A percentile compares a stretch with the other conserved stretches of the same genome.
These are phyloP conservation scores for Octonoba sinensis DNA, from an alignment of 2,888 invertebrate genomes.

Conservation along the genomic window DNA sequence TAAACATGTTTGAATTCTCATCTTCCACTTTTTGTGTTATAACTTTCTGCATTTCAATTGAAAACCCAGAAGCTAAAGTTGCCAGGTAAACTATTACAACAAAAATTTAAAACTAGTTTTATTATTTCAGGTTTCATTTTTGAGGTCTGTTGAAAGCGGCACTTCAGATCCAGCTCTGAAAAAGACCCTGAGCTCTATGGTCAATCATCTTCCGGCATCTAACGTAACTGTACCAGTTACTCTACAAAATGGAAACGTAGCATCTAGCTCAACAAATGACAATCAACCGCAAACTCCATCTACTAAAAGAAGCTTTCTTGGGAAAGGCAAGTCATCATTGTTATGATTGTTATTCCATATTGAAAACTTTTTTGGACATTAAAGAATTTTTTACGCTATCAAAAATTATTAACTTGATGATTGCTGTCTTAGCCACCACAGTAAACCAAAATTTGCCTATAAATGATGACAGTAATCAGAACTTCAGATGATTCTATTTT, in stretches of 20 bases:
- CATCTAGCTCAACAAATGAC: constrained; percentile 46
- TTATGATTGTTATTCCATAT: background rate
- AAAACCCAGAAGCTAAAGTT: no score
- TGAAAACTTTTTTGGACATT: no score
- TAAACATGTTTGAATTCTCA: no score
- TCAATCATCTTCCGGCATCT: constrained; percentile 70
- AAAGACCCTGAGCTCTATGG: constrained; percentile 71
- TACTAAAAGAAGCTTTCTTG: constrained; percentile 67
- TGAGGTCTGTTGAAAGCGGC: constrained; percentile 69
- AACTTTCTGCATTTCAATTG: no score
- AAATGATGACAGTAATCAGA: no score
- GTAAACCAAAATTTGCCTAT: no score
- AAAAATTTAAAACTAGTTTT: background rate
- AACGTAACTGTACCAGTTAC: constrained; percentile 40
- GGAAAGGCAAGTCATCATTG: constrained; percentile 56
- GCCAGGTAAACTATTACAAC: no score
- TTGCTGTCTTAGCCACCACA: background rate
- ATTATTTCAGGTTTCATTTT: constrained; percentile 71
- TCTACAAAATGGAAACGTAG: constrained; percentile 37
- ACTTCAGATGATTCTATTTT: no score
- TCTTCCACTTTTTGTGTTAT: no score
- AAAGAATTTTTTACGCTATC: no score
- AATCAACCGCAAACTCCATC: constrained; percentile 69
- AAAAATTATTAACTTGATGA: background rate
- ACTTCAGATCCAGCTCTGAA: constrained; percentile 69